Percentiles rank a stretch among this genome's conserved stretches.
Conservation (phyloP, 2,888 invertebrate species). For the Catocala sponsa region DNA sequence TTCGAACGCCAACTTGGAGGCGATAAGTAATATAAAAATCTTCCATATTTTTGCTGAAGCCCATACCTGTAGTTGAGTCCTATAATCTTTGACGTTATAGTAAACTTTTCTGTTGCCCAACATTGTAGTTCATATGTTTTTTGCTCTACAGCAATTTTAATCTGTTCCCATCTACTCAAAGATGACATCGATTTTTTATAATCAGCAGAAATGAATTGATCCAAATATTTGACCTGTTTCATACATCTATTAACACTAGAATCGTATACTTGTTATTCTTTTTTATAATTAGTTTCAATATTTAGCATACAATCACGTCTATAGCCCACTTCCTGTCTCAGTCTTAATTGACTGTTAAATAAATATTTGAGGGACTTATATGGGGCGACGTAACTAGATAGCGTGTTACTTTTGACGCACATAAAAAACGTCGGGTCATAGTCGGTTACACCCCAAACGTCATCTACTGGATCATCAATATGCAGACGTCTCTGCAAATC, state of each 20-base stretch:
- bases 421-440: conserved; percentile 66
- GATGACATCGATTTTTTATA: conserved; percentile 88
- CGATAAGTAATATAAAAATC: conserved; percentile 90
- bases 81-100: conserved; percentile 81
- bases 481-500: conserved; percentile 62
- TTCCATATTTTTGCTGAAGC: conserved; percentile 89
- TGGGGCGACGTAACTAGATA: conserved; percentile 53
- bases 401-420: conserved; percentile 58
- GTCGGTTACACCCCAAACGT: conserved; percentile 64
- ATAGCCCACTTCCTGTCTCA: conserved; percentile 72
- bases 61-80: conserved; percentile 89
- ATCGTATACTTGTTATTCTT: conserved; percentile 85
- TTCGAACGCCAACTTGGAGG: conserved; percentile 88
- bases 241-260: conserved; percentile 79
- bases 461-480: conserved; percentile 55
- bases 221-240: conserved; percentile 87
- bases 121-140: conserved; percentile 78
- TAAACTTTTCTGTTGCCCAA: conserved; percentile 73
- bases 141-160: conserved; percentile 73
- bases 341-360: conserved; percentile 58
- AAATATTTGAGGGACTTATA: conserved; percentile 67
- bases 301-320: conserved; percentile 82
- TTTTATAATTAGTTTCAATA: conserved; percentile 85
- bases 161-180: conserved; percentile 82
- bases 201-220: conserved; percentile 89